Percentiles rank a stretch among this genome's conserved stretches.
Conservation (phyloP, 2,797 vertebrate species). For the Epinephelus malabaricus region DNA sequence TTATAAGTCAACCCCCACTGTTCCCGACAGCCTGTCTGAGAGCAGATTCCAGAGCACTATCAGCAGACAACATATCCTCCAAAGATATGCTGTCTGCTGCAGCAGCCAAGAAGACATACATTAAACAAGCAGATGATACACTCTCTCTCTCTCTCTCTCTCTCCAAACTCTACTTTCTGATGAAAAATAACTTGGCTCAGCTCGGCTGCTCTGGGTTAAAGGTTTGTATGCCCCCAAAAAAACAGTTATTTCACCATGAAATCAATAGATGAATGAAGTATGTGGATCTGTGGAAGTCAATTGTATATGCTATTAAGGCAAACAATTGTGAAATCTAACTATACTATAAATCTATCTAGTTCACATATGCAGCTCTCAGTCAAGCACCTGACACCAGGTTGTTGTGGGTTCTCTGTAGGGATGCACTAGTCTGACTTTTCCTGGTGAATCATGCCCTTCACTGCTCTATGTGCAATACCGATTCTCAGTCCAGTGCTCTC, state of each 20-base stretch:
- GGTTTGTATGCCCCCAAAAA: background rate
- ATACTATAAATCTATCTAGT: too few relatives aligned
- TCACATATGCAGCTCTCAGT: too few relatives aligned
- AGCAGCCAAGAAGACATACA: constrained; percentile 49
- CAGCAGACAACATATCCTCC: constrained; percentile 26
- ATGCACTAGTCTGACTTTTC: too few relatives aligned
- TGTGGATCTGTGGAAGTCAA: background rate
- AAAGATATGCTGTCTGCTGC: constrained; percentile 43
- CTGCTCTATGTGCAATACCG: too few relatives aligned
- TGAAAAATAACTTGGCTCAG: constrained; percentile 28
- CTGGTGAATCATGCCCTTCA: too few relatives aligned
- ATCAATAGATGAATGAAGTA: background rate
- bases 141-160: too few relatives aligned
- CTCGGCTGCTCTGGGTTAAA: background rate
- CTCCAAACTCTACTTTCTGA: background rate
- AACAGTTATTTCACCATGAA: background rate
- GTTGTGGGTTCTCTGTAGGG: too few relatives aligned
- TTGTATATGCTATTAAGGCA: too few relatives aligned
- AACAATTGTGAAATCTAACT: too few relatives aligned
- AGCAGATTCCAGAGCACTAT: constrained; percentile 15
- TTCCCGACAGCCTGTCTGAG: background rate
- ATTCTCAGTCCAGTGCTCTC: too few relatives aligned
- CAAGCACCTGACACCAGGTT: too few relatives aligned
- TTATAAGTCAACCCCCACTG: background rate
- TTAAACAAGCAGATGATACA: constrained; percentile 49